These are phyloP conservation scores for Cossypha caffra DNA, from an alignment of 2,797 vertebrate species.

Conservation along the genomic window DNA sequence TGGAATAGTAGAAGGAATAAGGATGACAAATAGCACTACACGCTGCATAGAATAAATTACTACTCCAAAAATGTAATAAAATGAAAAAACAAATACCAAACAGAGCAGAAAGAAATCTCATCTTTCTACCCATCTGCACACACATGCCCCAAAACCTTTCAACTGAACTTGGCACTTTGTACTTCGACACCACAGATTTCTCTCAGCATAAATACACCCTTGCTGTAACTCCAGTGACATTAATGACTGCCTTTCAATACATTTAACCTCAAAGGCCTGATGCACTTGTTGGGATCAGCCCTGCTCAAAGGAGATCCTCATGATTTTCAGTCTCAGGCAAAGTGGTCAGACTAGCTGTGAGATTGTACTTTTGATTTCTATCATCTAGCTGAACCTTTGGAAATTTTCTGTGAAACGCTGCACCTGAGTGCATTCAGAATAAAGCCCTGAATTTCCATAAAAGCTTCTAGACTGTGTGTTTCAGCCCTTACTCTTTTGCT, in stretches of 20 bases:
- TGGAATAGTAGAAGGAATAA: background rate
- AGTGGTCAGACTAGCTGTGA: background rate
- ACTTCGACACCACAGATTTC: slow-evolving; percentile 12
- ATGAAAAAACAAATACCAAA: background rate
- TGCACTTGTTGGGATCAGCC: background rate
- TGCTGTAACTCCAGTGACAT: background rate
- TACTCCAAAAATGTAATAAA: background rate
- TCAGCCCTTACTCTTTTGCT: background rate
- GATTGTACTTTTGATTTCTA: background rate
- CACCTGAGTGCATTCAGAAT: background rate
- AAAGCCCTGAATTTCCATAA: background rate
- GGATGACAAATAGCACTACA: background rate
- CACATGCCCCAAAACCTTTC: slow-evolving; percentile 44
- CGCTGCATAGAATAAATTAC: background rate
- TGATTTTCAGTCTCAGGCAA: background rate
- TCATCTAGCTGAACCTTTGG: background rate
- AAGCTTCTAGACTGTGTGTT: background rate
- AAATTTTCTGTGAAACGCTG: background rate
- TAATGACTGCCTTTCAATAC: slow-evolving; percentile 3
- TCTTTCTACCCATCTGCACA: slow-evolving; percentile 58
- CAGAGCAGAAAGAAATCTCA: slow-evolving; percentile 65
- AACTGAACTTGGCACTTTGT: slow-evolving; percentile 3
- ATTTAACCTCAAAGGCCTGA: background rate
- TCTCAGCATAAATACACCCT: background rate
- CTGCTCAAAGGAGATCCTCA: background rate